Evolutionary conservation across 2,888 invertebrate genomes (phyloP).

Genomic region (Hipparchia sbordonii): DNA sequence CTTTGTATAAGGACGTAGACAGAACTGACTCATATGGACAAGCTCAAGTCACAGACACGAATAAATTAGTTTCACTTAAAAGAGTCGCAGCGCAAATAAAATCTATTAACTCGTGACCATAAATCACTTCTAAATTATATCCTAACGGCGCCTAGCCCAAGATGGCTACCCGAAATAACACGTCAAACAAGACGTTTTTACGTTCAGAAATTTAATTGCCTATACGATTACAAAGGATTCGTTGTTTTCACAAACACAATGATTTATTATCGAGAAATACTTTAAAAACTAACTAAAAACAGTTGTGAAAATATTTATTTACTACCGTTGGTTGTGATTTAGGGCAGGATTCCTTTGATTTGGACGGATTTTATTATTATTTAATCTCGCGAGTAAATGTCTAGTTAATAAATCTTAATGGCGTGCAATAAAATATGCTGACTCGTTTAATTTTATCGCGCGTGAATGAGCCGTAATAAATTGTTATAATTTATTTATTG

Average conservation of each 20-base stretch:
- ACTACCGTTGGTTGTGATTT: conserved; percentile 55
- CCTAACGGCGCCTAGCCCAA: conserved; percentile 56
- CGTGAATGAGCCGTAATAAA: conserved; percentile 32
- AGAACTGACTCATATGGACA: conserved; percentile 33
- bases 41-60: conserved; percentile 32
- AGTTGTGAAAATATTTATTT: conserved; percentile 64
- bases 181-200: conserved; percentile 62
- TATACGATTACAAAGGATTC: conserved; percentile 80
- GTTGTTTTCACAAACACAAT: conserved; percentile 75
- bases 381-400: conserved; percentile 30
- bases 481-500: conserved; percentile 32
- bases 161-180: conserved; percentile 49
- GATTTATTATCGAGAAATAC: conserved; percentile 65
- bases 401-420: conserved; percentile 38
- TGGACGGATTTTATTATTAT: conserved; percentile 34
- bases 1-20: conserved; percentile 17
- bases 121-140: conserved; percentile 76
- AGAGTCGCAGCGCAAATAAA: conserved; percentile 56
- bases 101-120: conserved; percentile 55
- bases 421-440: conserved; percentile 32
- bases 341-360: conserved; percentile 38
- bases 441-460: conserved; percentile 32
- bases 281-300: conserved; percentile 48
- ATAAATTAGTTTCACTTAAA: conserved; percentile 49
- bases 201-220: conserved; percentile 73